These are phyloP conservation scores for Allophyes oxyacanthae DNA, from an alignment of 2,888 invertebrate species.

Conservation along the genomic window DNA sequence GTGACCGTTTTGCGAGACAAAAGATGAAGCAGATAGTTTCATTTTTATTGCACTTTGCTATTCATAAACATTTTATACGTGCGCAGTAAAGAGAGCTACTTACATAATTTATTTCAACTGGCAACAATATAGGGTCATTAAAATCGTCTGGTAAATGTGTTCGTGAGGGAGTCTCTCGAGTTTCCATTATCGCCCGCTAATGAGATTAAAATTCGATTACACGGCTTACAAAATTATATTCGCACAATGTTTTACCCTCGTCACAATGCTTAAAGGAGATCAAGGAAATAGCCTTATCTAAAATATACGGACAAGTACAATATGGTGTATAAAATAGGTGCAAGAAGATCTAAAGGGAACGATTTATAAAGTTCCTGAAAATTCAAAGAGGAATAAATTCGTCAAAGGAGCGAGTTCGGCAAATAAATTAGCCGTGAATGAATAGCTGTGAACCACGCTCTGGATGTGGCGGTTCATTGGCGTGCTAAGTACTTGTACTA, in stretches of 20 bases:
- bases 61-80: conserved; percentile 3
- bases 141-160: conserved; percentile 55
- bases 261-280: conserved; percentile 55
- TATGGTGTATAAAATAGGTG: conserved; percentile 17
- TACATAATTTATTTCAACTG: conserved; percentile 34
- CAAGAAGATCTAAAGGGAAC: conserved; percentile 19
- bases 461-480: conserved; percentile 24
- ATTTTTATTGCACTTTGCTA: conserved; percentile 3
- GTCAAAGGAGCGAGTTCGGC: conserved; percentile 39
- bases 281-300: conserved; percentile 43
- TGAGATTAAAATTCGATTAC: conserved; percentile 74
- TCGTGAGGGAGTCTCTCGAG: conserved; percentile 57
- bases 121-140: conserved; percentile 46
- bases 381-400: conserved; percentile 44
- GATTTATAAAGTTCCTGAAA: conserved; percentile 45
- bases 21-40: conserved; percentile 7
- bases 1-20: conserved; percentile 26
- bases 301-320: conserved; percentile 27
- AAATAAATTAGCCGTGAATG: conserved; percentile 46
- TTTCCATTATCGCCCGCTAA: conserved; percentile 68
- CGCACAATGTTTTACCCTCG: conserved; percentile 59
- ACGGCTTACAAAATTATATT: conserved; percentile 65
- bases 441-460: conserved; percentile 21
- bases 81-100: conserved; percentile 31
- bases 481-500: background rate